Base-by-base conservation (phyloP, 2,888 invertebrate genomes). In the Synergus gifuensis region DNA sequence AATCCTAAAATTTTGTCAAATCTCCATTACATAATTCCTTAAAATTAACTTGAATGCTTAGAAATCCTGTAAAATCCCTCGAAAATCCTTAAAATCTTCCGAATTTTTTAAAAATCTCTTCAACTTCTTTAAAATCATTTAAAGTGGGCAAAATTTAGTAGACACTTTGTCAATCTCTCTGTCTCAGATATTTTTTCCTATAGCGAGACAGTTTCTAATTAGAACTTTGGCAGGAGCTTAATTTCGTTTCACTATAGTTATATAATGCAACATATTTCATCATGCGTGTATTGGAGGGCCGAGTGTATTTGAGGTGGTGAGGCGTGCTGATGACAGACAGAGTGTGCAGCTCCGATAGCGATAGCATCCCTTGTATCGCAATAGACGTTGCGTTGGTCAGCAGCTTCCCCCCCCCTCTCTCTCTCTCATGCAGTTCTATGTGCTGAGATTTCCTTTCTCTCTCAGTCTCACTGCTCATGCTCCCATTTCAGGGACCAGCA, bases 251-350 rank as follows among this genome's bases (percentile, higher is more conserved):
- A 83, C 82, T 86, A 88, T 88, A 88, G 89, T 89, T 88, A 88
- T 88, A 88, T 89, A 87, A 88, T 88, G 86, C 88, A 87, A 86
- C 86, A 86, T 87, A 88, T 88, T 87, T 85, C 88, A 87, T 87
- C 86, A 88, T 87, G 88, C 87, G 86, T 88, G 85, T 86, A 84
- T 83, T 84, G 86, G 86, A 84, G 87, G 84, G 84, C 85, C 84
- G 89, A 88, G 88, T 89, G 90, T 88, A 90, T 89, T 89, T 90
- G 90, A 90, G 90, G 90, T 90, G 90, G 89, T 87, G 89, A 88
- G 87, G 90, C 89, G 88, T 90, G 90, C 86, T 89, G 88, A 88
- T 89, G 90, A 89, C 90, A 90, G 90, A 90, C 90, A 89, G 89
- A 88, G 88, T 89, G 89, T 88, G 89, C 88, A 88, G 86, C 86